Evolutionary conservation across 2,888 invertebrate genomes (phyloP), one percentile per base, ranked within the genome.

Genomic region (Selenia dentaria): DNA sequence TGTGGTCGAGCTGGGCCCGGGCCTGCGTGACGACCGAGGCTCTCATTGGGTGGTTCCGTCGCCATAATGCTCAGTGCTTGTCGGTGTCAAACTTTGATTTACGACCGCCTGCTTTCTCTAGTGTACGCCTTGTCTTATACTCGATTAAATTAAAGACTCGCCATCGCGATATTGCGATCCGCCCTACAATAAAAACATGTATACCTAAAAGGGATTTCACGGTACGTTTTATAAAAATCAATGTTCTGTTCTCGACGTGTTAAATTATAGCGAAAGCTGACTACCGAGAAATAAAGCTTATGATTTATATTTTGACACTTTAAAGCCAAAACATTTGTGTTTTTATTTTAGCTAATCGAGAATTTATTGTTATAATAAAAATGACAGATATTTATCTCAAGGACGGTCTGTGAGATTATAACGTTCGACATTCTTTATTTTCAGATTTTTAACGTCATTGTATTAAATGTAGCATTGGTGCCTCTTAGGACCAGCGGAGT

Each of bases 81-180:
- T 89, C 86, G 73, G 85, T 89, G 90, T 90, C 90, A 90, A 90
- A 90, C 71, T 86, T 87, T 90, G 89, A 90, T 81, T 83, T 84
- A 90, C 86, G 73, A 76, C 77, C 60, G 77, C 77, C 65, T 69
- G 82, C 80, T 81, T 83, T 84, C 83, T 83, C 85, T 85, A 84
- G 83, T 78, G 77, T 71, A 76, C 80, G 81, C 78, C 78, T 81
- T 85, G 84, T 86, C 84, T 87, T 84, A 76, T 42, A 79, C 71
- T 69, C 71, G 70, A 62, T 68, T 74, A 79, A 79, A 80, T 80
- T 76, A 78, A 78, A 69, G 68, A 53, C 59, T 62, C 61, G 69
- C 68, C 67, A 67, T 66, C 60, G 62, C 62, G 62, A 68, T 65
- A 76, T 74, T 62, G 74, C 70, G 70, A 50, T 46, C 50, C 50